Conservation (phyloP, 92 coral and sea anemone species). For the Galaxea fascicularis region DNA sequence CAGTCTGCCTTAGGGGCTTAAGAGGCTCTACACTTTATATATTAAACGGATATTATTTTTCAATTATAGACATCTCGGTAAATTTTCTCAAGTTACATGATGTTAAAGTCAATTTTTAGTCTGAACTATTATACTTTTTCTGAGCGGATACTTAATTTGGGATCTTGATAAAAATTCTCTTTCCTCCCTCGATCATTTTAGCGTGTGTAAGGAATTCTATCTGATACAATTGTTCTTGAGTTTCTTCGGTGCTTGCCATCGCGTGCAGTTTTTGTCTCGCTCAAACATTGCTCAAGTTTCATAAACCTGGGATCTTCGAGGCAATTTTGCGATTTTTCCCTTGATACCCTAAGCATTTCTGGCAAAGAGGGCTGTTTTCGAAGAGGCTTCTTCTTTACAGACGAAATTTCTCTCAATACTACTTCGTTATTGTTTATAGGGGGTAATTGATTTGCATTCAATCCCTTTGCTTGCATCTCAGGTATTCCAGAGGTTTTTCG, state of each 20-base stretch:
- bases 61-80: not conserved
- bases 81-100: too few relatives aligned
- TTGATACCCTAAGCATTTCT: constrained; percentile 78
- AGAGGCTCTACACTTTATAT: not conserved
- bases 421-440: constrained; percentile 42
- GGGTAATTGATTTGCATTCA: constrained; percentile 18
- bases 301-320: constrained; percentile 84
- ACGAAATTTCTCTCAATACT: not conserved
- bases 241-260: not conserved
- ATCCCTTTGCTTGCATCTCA: not conserved
- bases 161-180: not conserved
- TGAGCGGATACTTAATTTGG: constrained; percentile 13
- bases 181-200: not conserved
- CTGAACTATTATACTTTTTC: not conserved
- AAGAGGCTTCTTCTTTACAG: constrained; percentile 24
- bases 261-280: constrained; percentile 26
- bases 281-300: constrained; percentile 74
- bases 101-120: not conserved
- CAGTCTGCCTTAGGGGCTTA: not conserved
- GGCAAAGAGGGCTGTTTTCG: constrained; percentile 73
- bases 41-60: not conserved
- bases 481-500: not conserved
- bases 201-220: constrained; percentile 27
- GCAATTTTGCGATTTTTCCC: constrained; percentile 78
- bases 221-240: constrained; percentile 11